Evolutionary conservation across 2,797 vertebrate species (phyloP).

Genomic region (Aratinga solstitialis): DNA sequence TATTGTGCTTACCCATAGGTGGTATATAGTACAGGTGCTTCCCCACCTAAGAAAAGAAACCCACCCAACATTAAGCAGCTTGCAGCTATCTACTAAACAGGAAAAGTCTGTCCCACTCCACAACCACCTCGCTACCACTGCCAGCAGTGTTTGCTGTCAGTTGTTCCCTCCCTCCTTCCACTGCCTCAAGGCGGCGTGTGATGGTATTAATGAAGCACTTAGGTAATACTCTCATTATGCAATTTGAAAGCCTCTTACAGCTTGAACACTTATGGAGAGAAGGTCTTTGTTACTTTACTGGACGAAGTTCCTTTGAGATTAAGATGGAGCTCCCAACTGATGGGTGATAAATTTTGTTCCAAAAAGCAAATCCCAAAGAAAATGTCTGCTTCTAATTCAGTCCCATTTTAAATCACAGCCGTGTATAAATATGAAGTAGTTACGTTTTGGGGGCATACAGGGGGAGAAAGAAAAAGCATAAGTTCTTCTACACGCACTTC

Average conservation of each 20-base stretch:
- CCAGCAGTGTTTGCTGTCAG: rapidly evolving
- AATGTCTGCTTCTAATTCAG: slow-evolving; percentile 21
- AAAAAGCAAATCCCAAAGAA: slow-evolving; percentile 9
- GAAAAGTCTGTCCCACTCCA: background rate
- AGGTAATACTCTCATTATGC: background rate
- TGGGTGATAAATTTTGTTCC: background rate
- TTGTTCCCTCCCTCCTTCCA: background rate
- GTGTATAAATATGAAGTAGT: background rate
- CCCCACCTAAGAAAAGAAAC: background rate
- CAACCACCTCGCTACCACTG: rapidly evolving
- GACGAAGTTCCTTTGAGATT: slow-evolving; percentile 32
- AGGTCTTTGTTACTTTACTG: background rate
- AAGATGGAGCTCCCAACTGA: background rate
- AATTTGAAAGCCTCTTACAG: slow-evolving; percentile 47
- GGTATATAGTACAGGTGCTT: background rate
- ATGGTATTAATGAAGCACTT: slow-evolving; percentile 15
- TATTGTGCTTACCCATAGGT: background rate
- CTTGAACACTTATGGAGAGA: slow-evolving; percentile 7
- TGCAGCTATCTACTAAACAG: rapidly evolving
- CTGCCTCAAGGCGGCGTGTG: background rate
- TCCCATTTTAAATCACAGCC: background rate
- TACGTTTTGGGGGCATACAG: background rate
- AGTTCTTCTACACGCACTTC: background rate
- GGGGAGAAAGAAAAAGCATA: background rate
- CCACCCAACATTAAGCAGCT: background rate